Evolutionary conservation across 2,888 invertebrate species (phyloP), one percentile per base, ranked within the genome.

Genomic region (Limnephilus rhombicus): DNA sequence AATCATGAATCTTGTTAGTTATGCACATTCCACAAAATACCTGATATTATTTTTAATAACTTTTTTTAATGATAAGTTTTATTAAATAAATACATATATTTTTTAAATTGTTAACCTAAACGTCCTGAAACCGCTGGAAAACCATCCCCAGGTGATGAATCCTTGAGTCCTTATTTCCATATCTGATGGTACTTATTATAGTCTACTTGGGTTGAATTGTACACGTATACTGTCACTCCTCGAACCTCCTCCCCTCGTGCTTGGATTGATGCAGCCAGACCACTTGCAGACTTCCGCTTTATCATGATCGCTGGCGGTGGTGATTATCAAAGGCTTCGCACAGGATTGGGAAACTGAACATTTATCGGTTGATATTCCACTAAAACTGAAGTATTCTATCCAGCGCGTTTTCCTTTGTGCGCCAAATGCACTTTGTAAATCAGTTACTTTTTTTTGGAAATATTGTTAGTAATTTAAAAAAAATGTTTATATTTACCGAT

Each of bases 241-340:
- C 18, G 29, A 86, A 45, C 45, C 37, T 83, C 24, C 34, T 37
- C 34, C 37, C 7, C 11, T 24, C 37, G 37, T 37, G 37, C 86
- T 86, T 29, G 45, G 41, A n/a, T 41, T 41, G 45, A 45, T 86
- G 86, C 41, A 45, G 86, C 86, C 86, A 86, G 86, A 86, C 86
- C 86, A 86, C 86, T 86, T 86, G 86, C 86, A 86, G 45, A 86
- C 86, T 86, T 49, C 86, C 49, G 86, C 29, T 45, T 45, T 86
- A 86, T 86, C 86, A 45, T 45, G 86, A 86, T 86, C 86, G 86
- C 45, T 83, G 37, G 37, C 24, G 37, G 83, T 37, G 83, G 45
- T 86, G 49, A 49, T 86, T 86, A 49, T 86, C 86, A 86, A 86
- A 86, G 45, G 86, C n/a, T 29, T 86, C 37, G 41, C 86, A 2